A percentile compares a stretch with the other conserved stretches of the same genome.
Evolutionary conservation across 2,888 invertebrate species (phyloP).

Genomic region (Agrochola macilenta): DNA sequence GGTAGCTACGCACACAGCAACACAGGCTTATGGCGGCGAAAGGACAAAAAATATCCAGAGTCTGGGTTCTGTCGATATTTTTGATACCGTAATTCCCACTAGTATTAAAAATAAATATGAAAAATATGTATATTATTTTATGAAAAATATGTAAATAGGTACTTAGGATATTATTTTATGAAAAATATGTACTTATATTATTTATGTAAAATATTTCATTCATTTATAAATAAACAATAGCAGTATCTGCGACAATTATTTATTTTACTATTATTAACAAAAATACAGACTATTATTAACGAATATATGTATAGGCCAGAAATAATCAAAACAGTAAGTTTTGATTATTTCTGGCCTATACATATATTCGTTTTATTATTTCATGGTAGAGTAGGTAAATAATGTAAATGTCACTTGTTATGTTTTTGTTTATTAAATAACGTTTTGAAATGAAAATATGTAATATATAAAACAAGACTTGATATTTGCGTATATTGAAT

Average conservation of each 20-base stretch:
- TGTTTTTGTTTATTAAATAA: neutral
- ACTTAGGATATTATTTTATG: too few relatives aligned
- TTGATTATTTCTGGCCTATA: neutral
- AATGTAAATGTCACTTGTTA: neutral
- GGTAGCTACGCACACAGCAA: constrained; percentile 86
- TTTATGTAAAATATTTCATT: neutral
- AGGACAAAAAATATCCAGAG: constrained; percentile 66
- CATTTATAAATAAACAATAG: too few relatives aligned
- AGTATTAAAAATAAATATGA: neutral
- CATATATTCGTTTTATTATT: constrained; percentile 23
- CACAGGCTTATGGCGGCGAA: constrained; percentile 75
- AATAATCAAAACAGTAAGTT: neutral
- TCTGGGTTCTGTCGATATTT: constrained; percentile 64
- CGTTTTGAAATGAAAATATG: constrained; percentile 16
- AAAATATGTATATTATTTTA: too few relatives aligned
- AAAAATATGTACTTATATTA: too few relatives aligned
- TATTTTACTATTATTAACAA: neutral
- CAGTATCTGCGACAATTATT: neutral
- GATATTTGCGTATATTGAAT: constrained; percentile 26
- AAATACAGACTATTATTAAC: neutral
- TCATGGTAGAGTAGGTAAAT: constrained; percentile 6
- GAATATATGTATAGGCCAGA: neutral
- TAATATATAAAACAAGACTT: constrained; percentile 1
- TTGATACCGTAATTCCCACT: neutral
- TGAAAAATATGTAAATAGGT: too few relatives aligned